Percentiles rank a stretch among this genome's conserved stretches.
Evolutionary conservation across 37 sponge, comb jelly and placozoan species (phyloP).

Genomic region (Aphrocallistes beatrix): DNA sequence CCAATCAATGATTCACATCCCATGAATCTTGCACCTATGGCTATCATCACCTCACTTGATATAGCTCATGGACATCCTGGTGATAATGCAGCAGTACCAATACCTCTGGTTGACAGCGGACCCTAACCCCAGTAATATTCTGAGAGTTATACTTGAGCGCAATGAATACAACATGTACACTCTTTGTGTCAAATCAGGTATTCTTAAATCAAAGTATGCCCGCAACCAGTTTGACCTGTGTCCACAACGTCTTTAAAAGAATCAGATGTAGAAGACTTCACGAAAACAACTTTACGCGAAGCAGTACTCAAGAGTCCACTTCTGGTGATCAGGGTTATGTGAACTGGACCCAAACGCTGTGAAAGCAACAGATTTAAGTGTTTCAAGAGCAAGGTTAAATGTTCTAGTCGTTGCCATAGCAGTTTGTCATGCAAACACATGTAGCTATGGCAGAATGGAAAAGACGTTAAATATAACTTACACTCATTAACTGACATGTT

Average conservation of each 20-base stretch:
- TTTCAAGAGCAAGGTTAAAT: slow-evolving; percentile 2
- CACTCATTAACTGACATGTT: not conserved
- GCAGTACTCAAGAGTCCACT: not conserved
- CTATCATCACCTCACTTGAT: not conserved
- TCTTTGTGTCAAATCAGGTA: not conserved
- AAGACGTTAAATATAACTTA: slow-evolving; percentile 3
- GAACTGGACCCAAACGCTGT: not conserved
- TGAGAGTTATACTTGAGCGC: not conserved
- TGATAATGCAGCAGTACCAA: not conserved
- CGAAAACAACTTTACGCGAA: too few relatives aligned
- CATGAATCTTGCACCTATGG: not conserved
- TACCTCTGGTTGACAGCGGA: too few relatives aligned
- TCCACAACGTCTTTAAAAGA: not conserved
- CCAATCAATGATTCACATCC: not conserved
- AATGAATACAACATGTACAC: not conserved
- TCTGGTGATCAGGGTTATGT: not conserved
- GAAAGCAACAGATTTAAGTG: slow-evolving; percentile 9
- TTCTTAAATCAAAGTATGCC: not conserved
- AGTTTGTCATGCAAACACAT: not conserved
- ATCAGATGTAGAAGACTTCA: not conserved
- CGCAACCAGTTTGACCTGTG: not conserved
- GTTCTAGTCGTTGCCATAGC: slow-evolving; percentile 10
- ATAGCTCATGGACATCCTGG: not conserved
- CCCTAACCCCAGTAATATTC: not conserved
- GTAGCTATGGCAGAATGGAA: not conserved